phyloP scores from a whole-genome alignment of 2,113 vertebrate species.

The Leptodactylus fuscus region DNA sequence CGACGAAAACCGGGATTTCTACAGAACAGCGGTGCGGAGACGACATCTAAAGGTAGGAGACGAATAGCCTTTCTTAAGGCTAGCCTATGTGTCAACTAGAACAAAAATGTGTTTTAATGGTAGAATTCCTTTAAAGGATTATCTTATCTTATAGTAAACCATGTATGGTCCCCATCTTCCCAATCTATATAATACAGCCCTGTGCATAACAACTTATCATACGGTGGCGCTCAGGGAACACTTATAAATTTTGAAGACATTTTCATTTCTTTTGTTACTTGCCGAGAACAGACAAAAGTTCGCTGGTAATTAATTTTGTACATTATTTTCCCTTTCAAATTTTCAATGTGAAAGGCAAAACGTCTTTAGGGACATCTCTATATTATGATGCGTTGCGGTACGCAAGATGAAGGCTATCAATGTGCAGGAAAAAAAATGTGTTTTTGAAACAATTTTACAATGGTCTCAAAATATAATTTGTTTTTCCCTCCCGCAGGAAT shows the following conservation, averaged over 20 bases:
- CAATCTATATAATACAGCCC: no score
- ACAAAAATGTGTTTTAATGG: no score
- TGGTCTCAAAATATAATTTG: constrained; percentile 17
- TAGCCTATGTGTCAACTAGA: no score
- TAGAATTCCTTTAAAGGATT: no score
- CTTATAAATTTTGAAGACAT: neutral
- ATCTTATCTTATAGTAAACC: no score
- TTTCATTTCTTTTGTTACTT: constrained; percentile 12
- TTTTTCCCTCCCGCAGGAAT: constrained; percentile 19
- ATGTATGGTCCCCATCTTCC: no score
- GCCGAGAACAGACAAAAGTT: constrained; percentile 14
- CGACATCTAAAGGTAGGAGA: no score
- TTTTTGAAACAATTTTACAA: neutral
- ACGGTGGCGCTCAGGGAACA: no score
- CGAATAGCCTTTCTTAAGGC: no score
- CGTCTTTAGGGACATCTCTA: constrained; percentile 21
- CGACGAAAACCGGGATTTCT: no score
- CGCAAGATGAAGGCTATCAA: constrained; percentile 11
- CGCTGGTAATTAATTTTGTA: constrained; percentile 20
- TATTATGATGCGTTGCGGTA: constrained; percentile 29
- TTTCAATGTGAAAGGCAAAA: constrained; percentile 5
- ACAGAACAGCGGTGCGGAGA: no score
- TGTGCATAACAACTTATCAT: no score
- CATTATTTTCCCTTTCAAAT: neutral
- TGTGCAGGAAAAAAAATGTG: neutral